These are phyloP conservation scores for Lepidothrix coronata DNA, from an alignment of 2,113 vertebrate species.

Conservation along the genomic window DNA sequence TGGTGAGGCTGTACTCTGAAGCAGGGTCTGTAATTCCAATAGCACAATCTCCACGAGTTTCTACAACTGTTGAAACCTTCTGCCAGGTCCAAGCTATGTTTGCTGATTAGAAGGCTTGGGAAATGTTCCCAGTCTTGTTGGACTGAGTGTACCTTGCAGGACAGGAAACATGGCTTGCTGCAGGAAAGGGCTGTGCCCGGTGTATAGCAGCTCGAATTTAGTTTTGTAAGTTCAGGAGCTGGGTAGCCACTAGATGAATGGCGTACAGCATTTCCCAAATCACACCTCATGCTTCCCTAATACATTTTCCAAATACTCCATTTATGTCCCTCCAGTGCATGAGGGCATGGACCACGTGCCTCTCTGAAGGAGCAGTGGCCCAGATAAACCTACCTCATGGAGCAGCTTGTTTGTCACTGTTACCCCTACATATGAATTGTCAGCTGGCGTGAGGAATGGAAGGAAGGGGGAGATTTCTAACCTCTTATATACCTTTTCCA, in stretches of 20 bases:
- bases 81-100: neutral
- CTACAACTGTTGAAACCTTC: neutral
- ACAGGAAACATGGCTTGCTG: constrained; percentile 25
- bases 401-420: neutral
- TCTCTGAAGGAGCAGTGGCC: neutral
- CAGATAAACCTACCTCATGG: neutral
- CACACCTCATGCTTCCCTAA: neutral
- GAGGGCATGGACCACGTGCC: neutral
- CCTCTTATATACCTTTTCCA: neutral
- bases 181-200: constrained; percentile 33
- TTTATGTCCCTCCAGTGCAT: neutral
- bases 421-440: neutral
- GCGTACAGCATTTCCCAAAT: neutral
- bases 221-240: neutral
- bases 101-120: constrained; percentile 5
- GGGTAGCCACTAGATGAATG: neutral
- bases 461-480: neutral
- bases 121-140: neutral
- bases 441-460: neutral
- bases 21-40: neutral
- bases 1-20: neutral
- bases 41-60: neutral
- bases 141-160: neutral
- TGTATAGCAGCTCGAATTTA: neutral
- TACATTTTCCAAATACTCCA: neutral